Evolutionary conservation across 1,140 invertebrate genomes (phyloP), one percentile per base, ranked within the genome.

Genomic region (Micrasema longulum): DNA sequence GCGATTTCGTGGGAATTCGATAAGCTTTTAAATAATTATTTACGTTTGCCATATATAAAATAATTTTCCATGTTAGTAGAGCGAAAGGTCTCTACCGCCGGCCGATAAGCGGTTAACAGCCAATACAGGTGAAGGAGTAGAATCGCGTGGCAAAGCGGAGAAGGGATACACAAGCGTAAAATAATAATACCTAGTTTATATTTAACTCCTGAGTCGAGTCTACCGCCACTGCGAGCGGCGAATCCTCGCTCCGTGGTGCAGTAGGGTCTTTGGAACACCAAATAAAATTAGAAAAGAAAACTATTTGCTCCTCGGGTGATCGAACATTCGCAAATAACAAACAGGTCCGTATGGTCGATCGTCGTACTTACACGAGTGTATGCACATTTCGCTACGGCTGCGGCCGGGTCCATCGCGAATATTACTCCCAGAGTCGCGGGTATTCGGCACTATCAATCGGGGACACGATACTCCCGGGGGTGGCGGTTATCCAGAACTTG

Each of bases 301-400:
- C 18, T 55, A 20, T 20, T 48, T 48, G 7, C 18, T 22, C 20
- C 7, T 48, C 18, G 18, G 16, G n/a, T 18, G 7, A 16, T 20
- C 20, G 20, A 22, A 48, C 10, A 48, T 22, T 48, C 7, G 20
- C 20, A 20, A 48, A 20, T 18, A 11, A 1, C 10, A 20, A 11
- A 10, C 16, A 48, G 11, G 7, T 10, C 1, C 2, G 16, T 22
- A 20, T 48, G 47, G 16, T 48, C 6, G 14, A 20, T 10, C n/a
- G 35, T 22, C 2, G 22, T 64, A 64, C 60, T 64, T 64, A 64
- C 60, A 18, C 16, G 60, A 64, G 12, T 64, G 60, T 12, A 64
- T 47, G 60, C 60, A 47, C 60, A 26, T 23, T 47, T 31, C 5
- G 41, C 20, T 45, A 64, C 20, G 43, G 14, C 2, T 45, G 10